Evolutionary conservation across 1,140 invertebrate species (phyloP), one percentile per base, ranked within the genome.

Genomic region (Rhagoletis zephyria): DNA sequence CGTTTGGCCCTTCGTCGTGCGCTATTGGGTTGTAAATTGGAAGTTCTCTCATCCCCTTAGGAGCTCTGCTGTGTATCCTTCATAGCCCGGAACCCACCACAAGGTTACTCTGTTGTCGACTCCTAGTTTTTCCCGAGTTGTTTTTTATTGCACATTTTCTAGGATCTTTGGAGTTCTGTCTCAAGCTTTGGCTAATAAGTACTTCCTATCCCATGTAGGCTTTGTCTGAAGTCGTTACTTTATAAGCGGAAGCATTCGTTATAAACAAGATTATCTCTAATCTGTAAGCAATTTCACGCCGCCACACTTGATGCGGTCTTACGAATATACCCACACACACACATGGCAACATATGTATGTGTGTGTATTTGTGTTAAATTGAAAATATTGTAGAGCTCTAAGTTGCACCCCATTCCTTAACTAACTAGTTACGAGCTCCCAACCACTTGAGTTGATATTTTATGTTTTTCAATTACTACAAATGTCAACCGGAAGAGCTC

Each of bases 401-500:
- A 30, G 42, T 74, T 74, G 45, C 19, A 74, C 42, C 45, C 45
- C 70, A 16, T 74, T 74, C 40, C 12, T 45, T 74, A 16, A 74
- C 70, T 30, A 74, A 16, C 45, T 30, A 30, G 30, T 30, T 30
- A 30, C 30, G 30, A 30, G 30, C 30, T 30, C 30, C 30, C 30
- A 51, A 16, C 4, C 42, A 48, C 70, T 70, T 74, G 5, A 48
- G 42, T 3, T 2, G 3, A 74, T 12, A 48, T 48, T 74, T 74
- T 74, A 74, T 74, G 45, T 74, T 74, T 74, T 74, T 74, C 70
- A 74, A 74, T 74, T 74, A 74, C 45, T n/a, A 42, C 45, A 74
- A 74, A 74, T 74, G 45, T 30, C 70, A 74, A 74, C 70, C 70
- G 70, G 45, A 74, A 74, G 70, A 45, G 14, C 14, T 16, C 42